phyloP scores from a whole-genome alignment of 2,888 invertebrate species.

The Erannis defoliaria region DNA sequence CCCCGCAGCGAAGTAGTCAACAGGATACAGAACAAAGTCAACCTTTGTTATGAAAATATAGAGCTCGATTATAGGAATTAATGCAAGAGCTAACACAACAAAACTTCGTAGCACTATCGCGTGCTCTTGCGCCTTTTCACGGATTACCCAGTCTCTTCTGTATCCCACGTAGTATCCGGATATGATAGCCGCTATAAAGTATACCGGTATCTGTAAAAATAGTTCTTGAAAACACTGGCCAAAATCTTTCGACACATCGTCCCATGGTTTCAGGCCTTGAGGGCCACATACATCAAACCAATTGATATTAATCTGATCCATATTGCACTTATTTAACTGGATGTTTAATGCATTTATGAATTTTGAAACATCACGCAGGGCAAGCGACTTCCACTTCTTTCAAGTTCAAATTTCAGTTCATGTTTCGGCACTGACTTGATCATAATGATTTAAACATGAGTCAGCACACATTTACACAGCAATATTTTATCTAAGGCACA shows the following conservation, averaged over 20 bases:
- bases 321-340: slow-evolving; percentile 30
- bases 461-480: no score
- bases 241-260: slow-evolving; percentile 90
- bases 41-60: slow-evolving; percentile 87
- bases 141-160: slow-evolving; percentile 87
- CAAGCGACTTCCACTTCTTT: background rate
- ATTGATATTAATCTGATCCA: slow-evolving; percentile 60
- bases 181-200: slow-evolving; percentile 90
- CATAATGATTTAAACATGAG: background rate
- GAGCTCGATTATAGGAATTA: slow-evolving; percentile 89
- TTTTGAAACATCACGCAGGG: background rate
- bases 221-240: slow-evolving; percentile 95
- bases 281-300: slow-evolving; percentile 93
- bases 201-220: slow-evolving; percentile 91
- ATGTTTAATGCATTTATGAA: no score
- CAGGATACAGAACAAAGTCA: slow-evolving; percentile 83
- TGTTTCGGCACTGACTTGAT: background rate
- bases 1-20: slow-evolving; percentile 90
- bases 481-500: background rate
- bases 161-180: slow-evolving; percentile 94
- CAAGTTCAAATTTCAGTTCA: background rate
- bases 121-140: slow-evolving; percentile 88
- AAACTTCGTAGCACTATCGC: slow-evolving; percentile 89
- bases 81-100: slow-evolving; percentile 87
- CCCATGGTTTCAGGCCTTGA: slow-evolving; percentile 90